Conservation (phyloP, 30 jellyfish, hydroid and myxozoan genomes). For the Cassiopea xamachana region DNA sequence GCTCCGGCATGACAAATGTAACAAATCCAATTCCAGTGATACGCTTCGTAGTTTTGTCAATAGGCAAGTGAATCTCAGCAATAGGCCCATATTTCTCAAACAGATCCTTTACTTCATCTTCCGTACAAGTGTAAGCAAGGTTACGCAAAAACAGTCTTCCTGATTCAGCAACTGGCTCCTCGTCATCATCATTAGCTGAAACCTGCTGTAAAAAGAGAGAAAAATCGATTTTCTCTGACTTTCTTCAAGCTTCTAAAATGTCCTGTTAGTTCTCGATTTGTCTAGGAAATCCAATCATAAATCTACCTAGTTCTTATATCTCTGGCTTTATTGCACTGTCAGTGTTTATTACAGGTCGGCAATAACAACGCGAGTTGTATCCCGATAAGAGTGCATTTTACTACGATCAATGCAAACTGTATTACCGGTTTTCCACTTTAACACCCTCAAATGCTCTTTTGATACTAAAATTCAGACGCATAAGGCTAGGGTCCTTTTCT, state of each 20-base stretch:
- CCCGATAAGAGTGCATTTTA: too few relatives aligned
- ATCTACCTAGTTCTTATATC: too few relatives aligned
- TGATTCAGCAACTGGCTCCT: constrained; percentile 92
- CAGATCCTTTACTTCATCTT: constrained; percentile 76
- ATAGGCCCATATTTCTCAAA: constrained; percentile 88
- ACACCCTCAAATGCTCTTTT: too few relatives aligned
- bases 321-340: too few relatives aligned
- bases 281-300: too few relatives aligned
- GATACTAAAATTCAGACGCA: too few relatives aligned
- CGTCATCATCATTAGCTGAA: constrained; percentile 42
- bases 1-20: constrained; percentile 96
- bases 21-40: constrained; percentile 94
- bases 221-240: not conserved
- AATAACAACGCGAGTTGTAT: too few relatives aligned
- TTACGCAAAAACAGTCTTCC: constrained; percentile 96
- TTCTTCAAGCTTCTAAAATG: not conserved
- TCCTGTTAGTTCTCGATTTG: not conserved
- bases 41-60: constrained; percentile 80
- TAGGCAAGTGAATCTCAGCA: constrained; percentile 92
- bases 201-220: not conserved
- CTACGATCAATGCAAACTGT: too few relatives aligned
- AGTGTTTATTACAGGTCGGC: too few relatives aligned
- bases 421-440: too few relatives aligned
- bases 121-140: constrained; percentile 88
- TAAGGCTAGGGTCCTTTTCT: too few relatives aligned